Conservation (phyloP, 2,888 invertebrate species). For the Ashinkailepas kermadecensis region DNA sequence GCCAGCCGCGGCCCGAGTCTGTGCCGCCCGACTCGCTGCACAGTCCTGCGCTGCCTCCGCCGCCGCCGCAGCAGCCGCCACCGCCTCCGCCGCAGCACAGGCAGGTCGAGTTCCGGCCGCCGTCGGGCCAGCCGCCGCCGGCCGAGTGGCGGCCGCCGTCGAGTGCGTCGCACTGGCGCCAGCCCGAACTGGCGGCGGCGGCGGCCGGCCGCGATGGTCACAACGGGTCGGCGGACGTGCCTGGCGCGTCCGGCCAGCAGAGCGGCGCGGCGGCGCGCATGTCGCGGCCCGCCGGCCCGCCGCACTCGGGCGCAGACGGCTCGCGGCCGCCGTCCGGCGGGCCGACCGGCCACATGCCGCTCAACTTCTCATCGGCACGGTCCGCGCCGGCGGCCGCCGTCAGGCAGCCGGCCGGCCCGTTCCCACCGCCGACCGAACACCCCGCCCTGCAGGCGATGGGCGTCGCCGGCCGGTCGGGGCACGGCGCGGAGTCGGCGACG, state of each 20-base stretch:
- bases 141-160: too few relatives aligned
- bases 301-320: background rate
- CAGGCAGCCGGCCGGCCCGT: background rate
- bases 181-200: background rate
- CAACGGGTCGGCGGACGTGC: too few relatives aligned
- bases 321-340: background rate
- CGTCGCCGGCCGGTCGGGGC: too few relatives aligned
- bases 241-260: too few relatives aligned
- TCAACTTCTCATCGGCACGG: background rate
- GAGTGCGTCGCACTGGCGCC: too few relatives aligned
- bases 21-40: constrained; percentile 6
- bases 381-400: background rate
- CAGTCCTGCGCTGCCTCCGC: too few relatives aligned
- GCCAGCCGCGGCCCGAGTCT: constrained; percentile 12
- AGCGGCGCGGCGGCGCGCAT: too few relatives aligned
- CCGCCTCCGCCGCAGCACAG: too few relatives aligned
- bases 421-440: too few relatives aligned
- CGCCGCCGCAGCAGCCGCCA: too few relatives aligned
- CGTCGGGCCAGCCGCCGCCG: background rate
- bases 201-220: background rate
- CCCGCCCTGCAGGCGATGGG: too few relatives aligned
- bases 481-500: too few relatives aligned
- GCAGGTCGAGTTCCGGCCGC: background rate
- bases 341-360: background rate
- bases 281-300: background rate